Evolutionary conservation across 2,113 vertebrate genomes (phyloP).

Genomic region (Odontophorus gujanensis): DNA sequence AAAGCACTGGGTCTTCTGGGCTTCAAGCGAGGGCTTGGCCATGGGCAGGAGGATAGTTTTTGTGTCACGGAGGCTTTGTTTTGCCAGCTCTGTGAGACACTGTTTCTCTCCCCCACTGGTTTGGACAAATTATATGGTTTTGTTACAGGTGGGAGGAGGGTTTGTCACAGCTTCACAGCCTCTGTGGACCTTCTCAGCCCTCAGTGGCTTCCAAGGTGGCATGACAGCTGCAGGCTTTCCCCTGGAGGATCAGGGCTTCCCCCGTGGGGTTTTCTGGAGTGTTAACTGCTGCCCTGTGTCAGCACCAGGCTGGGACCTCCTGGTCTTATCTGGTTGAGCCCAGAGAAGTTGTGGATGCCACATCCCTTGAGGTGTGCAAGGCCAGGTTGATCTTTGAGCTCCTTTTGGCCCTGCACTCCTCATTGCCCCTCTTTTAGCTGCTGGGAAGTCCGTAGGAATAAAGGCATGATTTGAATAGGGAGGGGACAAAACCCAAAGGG

Average conservation of each 20-base stretch:
- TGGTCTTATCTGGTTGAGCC: no score
- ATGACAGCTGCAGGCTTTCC: background rate
- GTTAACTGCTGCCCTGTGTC: background rate
- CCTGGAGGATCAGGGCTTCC: background rate
- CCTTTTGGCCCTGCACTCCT: background rate
- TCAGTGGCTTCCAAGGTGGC: background rate
- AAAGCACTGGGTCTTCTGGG: background rate
- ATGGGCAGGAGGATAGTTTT: background rate
- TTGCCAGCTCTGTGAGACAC: background rate
- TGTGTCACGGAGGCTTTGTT: background rate
- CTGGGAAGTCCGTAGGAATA: background rate
- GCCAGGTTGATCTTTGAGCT: no score
- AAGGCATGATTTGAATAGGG: background rate
- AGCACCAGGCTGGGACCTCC: background rate
- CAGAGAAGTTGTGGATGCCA: no score
- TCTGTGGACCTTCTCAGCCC: background rate
- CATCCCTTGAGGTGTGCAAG: no score
- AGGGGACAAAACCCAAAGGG: background rate
- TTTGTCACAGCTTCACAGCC: background rate
- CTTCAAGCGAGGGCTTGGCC: background rate
- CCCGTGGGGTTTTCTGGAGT: background rate
- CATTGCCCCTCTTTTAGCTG: background rate
- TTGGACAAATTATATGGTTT: background rate
- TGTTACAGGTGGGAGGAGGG: background rate
- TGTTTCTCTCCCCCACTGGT: background rate